Base-by-base conservation (phyloP, 2,888 invertebrate genomes). In the Diachrysia chrysitis region DNA sequence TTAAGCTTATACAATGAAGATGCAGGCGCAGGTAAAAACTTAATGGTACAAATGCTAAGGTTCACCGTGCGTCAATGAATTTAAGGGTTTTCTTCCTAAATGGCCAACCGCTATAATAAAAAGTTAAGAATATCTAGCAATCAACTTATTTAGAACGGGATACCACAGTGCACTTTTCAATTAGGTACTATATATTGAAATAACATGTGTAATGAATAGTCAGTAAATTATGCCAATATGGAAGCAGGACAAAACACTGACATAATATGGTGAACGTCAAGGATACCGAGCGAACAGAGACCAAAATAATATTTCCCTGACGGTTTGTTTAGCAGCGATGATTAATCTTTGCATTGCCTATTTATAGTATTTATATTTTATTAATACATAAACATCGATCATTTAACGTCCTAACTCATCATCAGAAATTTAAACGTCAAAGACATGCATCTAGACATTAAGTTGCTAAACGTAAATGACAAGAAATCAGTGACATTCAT, bases 241-340 rank as follows among this genome's bases (percentile, higher is more conserved):
- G 48, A 63, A 53, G 56, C 63, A 78, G 64, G 79, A 72, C 63
- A 67, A 71, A 73, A 66, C 63, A 51, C 63, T 66, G 76, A 75
- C 81, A 82, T 74, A n/a, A n/a, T n/a, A 83, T 85, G 85, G 80
- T 68, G 65, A 58, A 76, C 48, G 69, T 81, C 82, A 84, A 82
- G 86, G 83, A 84, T 82, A 66, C 66, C 17, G 68, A 66, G 25
- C 70, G 63, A 76, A 75, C 73, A 79, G 72, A 75, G 63, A 60
- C 75, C 63, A 71, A 79, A 83, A 80, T 81, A 79, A 66, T 64
- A 56, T 71, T 74, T 68, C 58, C 65, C 61, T 67, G 56, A 69
- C 51, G n/a, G 21, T 62, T 48, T 69, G 60, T 72, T 72, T 69
- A 63, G 55, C 25, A 54, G 56, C 67, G 74, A 74, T 71, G 76